A percentile compares a stretch with the other conserved stretches of the same genome.
Conservation (phyloP, 2,888 invertebrate species). For the Ecliptopera silaceata region DNA sequence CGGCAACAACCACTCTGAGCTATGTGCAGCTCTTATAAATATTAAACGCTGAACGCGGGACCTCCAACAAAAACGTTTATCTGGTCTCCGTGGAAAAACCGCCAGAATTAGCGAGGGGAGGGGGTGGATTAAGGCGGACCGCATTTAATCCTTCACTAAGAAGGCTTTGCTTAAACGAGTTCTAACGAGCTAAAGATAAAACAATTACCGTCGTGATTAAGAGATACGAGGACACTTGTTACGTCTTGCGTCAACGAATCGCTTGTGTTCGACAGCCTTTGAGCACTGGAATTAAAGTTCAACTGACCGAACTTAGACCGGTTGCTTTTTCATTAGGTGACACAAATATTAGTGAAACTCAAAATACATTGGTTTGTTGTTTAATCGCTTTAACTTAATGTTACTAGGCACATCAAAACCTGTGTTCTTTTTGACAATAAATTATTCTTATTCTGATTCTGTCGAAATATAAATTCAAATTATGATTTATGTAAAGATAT, state of each 20-base stretch:
- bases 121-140: conserved; percentile 81
- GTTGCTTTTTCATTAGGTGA: background rate
- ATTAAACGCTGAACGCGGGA: conserved; percentile 70
- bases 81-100: conserved; percentile 80
- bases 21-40: conserved; percentile 76
- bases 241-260: conserved; percentile 67
- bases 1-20: conserved; percentile 65
- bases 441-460: background rate
- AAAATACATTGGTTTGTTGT: no score
- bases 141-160: conserved; percentile 83
- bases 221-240: conserved; percentile 82
- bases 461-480: conserved; percentile 11
- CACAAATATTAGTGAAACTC: no score
- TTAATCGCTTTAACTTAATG: no score
- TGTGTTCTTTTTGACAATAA: no score
- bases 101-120: conserved; percentile 79
- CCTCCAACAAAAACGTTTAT: conserved; percentile 80
- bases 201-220: conserved; percentile 82
- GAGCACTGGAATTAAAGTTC: background rate
- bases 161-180: conserved; percentile 84
- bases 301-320: background rate
- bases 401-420: no score
- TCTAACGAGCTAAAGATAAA: conserved; percentile 83
- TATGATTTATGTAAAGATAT: conserved; percentile 6
- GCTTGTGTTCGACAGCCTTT: conserved; percentile 48